Base-by-base conservation (phyloP, 2,888 invertebrate genomes). In the Therioaphis trifolii region DNA sequence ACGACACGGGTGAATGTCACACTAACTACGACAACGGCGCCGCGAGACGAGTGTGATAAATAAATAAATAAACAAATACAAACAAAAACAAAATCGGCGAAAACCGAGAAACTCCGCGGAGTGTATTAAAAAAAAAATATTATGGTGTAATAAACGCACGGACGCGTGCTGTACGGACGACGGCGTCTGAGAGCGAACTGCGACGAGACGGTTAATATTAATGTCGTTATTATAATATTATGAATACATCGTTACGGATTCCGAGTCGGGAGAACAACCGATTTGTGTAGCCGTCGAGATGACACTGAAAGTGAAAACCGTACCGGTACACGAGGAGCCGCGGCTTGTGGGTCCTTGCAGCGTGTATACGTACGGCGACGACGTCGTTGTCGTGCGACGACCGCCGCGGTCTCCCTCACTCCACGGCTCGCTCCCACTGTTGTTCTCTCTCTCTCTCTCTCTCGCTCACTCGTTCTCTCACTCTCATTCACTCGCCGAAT, bases 281-380 rank as follows among this genome's bases (percentile, higher is more conserved):
- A 82, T 72, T 82, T 21, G 82, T 66, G 27, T 74, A 82, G 71
- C 55, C 9, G 82, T 52, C 74, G 72, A 74, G 82, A 82, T 82
- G 82, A 82, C 82, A 82, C 82, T 82, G 82, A 82, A 82, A 82
- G 82, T 82, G 82, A 82, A 82, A 82, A 82, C 63, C 74, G 82
- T 82, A 82, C 82, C 82, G 82, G 72, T 82, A 72, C 72, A 74
- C 78, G 78, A 79, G 78, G 68, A 79, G 66, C 52, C 78, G 68
- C 49, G n/a, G 40, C 68, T 55, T 55, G 35, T 35, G 35, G n/a
- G 35, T 35, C 35, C 4, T 3, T 35, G 35, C n/a, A n/a, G n/a
- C n/a, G n/a, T n/a, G 35, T 35, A 7, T 35, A 35, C 35, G 35
- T 7, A 7, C 66, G 43, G 21, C 40, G 52, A 21, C 52, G 46